Conservation (phyloP, 2,113 vertebrate genomes). For the Malurus melanocephalus region DNA sequence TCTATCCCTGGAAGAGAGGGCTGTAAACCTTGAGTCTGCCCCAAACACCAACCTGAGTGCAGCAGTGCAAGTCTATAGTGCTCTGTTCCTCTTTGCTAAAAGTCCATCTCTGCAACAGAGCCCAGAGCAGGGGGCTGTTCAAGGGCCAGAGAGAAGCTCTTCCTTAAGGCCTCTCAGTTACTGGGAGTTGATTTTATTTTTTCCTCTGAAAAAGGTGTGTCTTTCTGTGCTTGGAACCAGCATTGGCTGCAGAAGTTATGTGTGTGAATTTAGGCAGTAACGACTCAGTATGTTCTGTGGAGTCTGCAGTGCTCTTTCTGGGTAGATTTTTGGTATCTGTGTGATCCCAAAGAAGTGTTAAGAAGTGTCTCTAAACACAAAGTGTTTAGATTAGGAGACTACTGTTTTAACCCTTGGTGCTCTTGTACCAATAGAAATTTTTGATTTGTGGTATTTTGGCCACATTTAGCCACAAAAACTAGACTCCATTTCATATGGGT, state of each 20-base stretch:
- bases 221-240: neutral
- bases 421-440: neutral
- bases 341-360: neutral
- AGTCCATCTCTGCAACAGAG: neutral
- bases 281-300: neutral
- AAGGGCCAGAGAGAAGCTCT: neutral
- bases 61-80: neutral
- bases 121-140: neutral
- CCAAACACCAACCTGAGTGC: rapidly evolving
- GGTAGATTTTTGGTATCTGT: neutral
- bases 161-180: neutral
- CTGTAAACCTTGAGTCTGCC: neutral
- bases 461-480: neutral
- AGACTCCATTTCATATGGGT: neutral
- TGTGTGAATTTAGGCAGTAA: neutral
- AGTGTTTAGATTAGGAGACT: neutral
- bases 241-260: neutral
- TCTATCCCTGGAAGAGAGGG: neutral
- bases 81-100: neutral
- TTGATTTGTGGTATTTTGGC: neutral
- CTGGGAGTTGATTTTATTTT: neutral
- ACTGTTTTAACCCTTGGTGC: neutral
- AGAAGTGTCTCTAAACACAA: too few species aligned
- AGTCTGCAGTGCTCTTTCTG: neutral
- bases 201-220: neutral